Evolutionary conservation across 2,888 invertebrate genomes (phyloP).

Genomic region (Rapana venosa): DNA sequence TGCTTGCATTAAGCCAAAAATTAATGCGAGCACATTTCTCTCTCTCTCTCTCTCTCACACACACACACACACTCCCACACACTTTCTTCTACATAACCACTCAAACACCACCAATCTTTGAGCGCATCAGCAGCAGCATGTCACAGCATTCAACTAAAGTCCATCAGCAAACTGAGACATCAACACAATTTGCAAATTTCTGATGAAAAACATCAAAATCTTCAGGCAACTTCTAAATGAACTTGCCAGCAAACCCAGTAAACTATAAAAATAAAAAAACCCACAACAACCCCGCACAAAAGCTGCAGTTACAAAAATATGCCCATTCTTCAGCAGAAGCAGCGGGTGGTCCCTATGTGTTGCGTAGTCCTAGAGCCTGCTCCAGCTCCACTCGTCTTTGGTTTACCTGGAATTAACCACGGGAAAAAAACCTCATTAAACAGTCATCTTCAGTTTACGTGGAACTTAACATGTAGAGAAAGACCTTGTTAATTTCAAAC

Average conservation of each 20-base stretch:
- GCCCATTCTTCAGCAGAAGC: not conserved
- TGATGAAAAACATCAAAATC: not conserved
- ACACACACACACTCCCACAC: not conserved
- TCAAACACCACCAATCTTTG: not conserved
- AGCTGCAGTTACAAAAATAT: not conserved
- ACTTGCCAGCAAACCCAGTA: too few relatives aligned
- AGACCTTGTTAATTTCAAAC: too few relatives aligned
- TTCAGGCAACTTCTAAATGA: too few relatives aligned
- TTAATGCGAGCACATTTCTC: too few relatives aligned
- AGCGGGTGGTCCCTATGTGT: not conserved
- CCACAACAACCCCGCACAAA: not conserved
- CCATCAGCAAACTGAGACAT: not conserved
- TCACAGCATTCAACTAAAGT: not conserved
- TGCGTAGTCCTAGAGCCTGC: slow-evolving; percentile 19
- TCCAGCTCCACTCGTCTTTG: not conserved
- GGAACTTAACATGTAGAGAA: too few relatives aligned
- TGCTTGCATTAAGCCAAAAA: too few relatives aligned
- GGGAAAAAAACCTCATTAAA: too few relatives aligned
- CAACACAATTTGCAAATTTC: not conserved
- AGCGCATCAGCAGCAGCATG: not conserved
- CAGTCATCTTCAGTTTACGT: too few relatives aligned
- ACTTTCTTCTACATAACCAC: not conserved
- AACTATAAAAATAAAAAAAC: too few relatives aligned
- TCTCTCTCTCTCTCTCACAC: not conserved
- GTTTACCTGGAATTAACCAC: not conserved